Percentiles rank a stretch among this genome's conserved stretches.
These are phyloP conservation scores for Reticulitermes lucifugus DNA, from an alignment of 2,888 invertebrate genomes.

Conservation along the genomic window DNA sequence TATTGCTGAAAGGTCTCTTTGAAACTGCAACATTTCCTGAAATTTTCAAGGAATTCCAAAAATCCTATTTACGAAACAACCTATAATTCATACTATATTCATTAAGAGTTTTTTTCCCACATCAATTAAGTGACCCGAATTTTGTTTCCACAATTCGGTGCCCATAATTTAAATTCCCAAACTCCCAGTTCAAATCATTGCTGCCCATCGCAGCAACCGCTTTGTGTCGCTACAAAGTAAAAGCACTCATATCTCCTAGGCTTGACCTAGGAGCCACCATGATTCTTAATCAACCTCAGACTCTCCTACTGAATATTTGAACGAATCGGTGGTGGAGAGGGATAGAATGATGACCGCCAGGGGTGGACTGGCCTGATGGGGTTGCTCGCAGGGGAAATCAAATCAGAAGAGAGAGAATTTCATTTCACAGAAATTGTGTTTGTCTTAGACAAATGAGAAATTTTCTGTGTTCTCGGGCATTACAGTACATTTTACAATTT, in stretches of 20 bases:
- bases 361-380: conserved; percentile 9
- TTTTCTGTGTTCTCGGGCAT: conserved; percentile 19
- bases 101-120: too few relatives aligned
- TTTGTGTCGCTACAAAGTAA: neutral
- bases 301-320: conserved; percentile 9
- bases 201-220: neutral
- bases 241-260: neutral
- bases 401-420: conserved; percentile 27
- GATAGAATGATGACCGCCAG: conserved; percentile 26
- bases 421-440: conserved; percentile 38
- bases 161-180: neutral
- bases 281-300: conserved; percentile 12
- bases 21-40: too few relatives aligned
- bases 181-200: neutral
- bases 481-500: neutral
- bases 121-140: neutral
- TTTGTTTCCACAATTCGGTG: neutral
- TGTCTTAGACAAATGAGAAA: conserved; percentile 29
- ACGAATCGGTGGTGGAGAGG: neutral
- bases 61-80: too few relatives aligned
- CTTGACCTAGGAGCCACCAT: neutral
- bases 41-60: too few relatives aligned
- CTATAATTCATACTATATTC: too few relatives aligned
- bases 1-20: too few relatives aligned
- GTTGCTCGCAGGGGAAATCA: conserved; percentile 32